Conservation (phyloP, 2,113 vertebrate genomes). For the Fukomys damarensis region DNA sequence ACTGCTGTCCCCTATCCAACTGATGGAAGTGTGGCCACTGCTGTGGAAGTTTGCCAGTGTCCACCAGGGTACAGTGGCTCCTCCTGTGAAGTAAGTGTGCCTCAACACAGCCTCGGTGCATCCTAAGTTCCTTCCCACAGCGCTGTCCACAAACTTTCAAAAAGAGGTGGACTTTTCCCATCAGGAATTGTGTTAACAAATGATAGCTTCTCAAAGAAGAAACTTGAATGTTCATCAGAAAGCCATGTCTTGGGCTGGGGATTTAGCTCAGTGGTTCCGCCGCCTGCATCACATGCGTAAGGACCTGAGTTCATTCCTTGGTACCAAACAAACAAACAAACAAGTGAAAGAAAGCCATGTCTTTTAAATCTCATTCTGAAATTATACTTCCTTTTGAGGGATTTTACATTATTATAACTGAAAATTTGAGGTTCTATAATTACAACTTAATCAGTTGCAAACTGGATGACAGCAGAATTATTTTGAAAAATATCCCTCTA, state of each 20-base stretch:
- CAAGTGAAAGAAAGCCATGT: background rate
- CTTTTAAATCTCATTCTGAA: constrained; percentile 7
- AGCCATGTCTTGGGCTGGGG: too few relatives aligned
- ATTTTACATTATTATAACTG: background rate
- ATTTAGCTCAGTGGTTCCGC: too few relatives aligned
- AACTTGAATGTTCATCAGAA: background rate
- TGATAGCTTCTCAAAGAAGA: background rate
- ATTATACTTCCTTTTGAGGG: background rate
- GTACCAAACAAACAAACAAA: too few relatives aligned
- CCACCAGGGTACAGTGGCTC: constrained; percentile 90
- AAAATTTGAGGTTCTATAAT: background rate
- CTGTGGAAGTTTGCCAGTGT: constrained; percentile 91
- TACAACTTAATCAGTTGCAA: background rate
- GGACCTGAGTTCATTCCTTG: too few relatives aligned
- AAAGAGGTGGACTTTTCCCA: background rate
- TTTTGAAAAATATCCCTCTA: constrained; percentile 10
- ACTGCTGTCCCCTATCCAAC: constrained; percentile 83
- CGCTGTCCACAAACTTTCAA: background rate
- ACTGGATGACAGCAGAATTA: background rate
- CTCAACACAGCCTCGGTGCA: background rate
- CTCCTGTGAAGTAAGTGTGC: constrained; percentile 91
- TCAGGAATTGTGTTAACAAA: background rate
- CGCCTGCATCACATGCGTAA: too few relatives aligned
- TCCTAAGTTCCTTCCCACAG: background rate
- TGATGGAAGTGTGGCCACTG: constrained; percentile 80